Base-by-base conservation (phyloP, 2,113 vertebrate species). In the Plecotus auritus region DNA sequence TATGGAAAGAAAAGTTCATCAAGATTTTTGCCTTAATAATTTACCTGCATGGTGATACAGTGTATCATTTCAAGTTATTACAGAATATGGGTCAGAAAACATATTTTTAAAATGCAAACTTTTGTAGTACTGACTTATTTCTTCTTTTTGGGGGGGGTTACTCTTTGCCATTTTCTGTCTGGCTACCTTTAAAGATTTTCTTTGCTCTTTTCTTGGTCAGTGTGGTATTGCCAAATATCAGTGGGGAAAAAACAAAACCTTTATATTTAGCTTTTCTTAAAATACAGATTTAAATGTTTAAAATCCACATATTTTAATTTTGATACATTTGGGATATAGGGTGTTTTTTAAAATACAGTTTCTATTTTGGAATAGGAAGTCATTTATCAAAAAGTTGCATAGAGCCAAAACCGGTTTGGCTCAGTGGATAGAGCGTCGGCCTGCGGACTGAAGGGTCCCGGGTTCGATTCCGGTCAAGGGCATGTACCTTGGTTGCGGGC, bases 41-140 rank as follows among this genome's bases (percentile, higher is more conserved):
- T 54, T 81, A 42, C 49, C 13, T 85, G 18, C 9, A 16, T 85
- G 32, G 18, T 88, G 22, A 77, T 77, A 30, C 11, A 61, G 0
- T 86, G 14, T 76, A n/a, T 81, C 37, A 77, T 94, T 96, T 91
- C 42, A 95, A 70, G 69, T 56, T 74, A 47, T 30, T 26, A 30
- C 72, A 37, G n/a, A 45, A 42, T 81, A 66, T 93, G 4, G 37
- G n/a, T 93, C 45, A 89, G 69, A 88, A 93, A 51, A 54, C 9
- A 78, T 90, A 80, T 56, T 89, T 42, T 54, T 59, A 32, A 37
- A 67, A 56, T 54, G 28, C n/a, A 49, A 88, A 54, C 3, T 13
- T 93, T 40, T 26, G 11, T 91, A 61, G 51, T 85, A 32, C 32
- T 78, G 42, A 47, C 22, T 82, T 72, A 61, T 2, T 70, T 30